A percentile compares a stretch with the other conserved stretches of the same genome.
These are phyloP conservation scores for Zelleria hepariella DNA, from an alignment of 2,888 invertebrate species.

Conservation along the genomic window DNA sequence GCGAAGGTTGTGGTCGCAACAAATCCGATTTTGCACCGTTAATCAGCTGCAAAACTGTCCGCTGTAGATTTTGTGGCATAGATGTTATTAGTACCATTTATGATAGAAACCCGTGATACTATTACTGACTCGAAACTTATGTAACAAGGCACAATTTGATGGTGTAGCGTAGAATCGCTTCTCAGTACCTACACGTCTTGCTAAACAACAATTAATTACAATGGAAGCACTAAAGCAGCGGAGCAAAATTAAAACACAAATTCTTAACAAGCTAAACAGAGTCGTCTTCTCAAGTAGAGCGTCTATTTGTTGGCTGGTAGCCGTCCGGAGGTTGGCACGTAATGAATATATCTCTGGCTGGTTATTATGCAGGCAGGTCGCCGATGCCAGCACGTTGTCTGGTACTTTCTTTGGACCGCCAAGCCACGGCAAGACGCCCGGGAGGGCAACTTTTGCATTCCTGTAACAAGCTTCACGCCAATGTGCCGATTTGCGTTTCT, in stretches of 20 bases:
- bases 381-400: constrained; percentile 1
- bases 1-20: too few species aligned
- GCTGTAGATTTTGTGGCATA: too few species aligned
- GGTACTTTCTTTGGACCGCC: neutral
- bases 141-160: too few species aligned
- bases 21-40: too few species aligned
- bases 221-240: neutral
- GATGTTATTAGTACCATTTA: too few species aligned
- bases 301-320: neutral
- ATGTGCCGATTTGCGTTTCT: neutral
- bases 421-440: neutral
- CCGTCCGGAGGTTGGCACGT: neutral
- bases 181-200: too few species aligned
- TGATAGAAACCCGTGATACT: too few species aligned
- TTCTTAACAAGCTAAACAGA: neutral
- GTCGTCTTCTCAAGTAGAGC: neutral
- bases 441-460: neutral
- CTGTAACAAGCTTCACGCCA: neutral
- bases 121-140: too few species aligned
- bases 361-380: constrained; percentile 2
- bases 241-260: neutral
- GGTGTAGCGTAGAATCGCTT: too few species aligned
- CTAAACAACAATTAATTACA: too few species aligned
- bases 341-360: constrained; percentile 4
- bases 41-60: too few species aligned